phyloP scores from a whole-genome alignment of 2,888 invertebrate species.

The Pterostichus madidus region DNA sequence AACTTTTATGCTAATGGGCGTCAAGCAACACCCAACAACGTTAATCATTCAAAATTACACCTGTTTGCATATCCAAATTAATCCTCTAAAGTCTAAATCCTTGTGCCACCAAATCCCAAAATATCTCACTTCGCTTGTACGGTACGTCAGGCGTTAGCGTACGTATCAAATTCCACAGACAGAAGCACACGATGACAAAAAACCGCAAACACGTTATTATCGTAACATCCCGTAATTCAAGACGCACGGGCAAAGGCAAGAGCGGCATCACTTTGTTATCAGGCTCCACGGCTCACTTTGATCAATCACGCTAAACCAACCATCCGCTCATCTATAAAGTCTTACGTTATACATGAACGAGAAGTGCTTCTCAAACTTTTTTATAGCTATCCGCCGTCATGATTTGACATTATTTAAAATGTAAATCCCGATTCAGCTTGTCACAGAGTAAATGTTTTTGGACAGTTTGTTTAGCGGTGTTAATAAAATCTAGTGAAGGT shows the following conservation, averaged over 20 bases:
- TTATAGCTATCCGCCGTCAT: no score
- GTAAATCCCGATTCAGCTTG: no score
- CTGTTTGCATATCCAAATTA: constrained; percentile 25
- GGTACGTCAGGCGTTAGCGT: neutral
- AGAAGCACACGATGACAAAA: constrained; percentile 19
- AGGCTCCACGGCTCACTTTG: constrained; percentile 33
- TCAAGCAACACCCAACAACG: constrained; percentile 7
- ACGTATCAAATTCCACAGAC: constrained; percentile 13
- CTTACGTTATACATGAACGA: constrained; percentile 4
- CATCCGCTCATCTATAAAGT: constrained; percentile 25
- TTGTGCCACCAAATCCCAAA: neutral
- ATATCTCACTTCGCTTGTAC: neutral
- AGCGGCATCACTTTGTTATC: constrained; percentile 41
- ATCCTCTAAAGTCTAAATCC: constrained; percentile 34
- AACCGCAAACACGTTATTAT: constrained; percentile 49
- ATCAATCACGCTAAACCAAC: constrained; percentile 45
- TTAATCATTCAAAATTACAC: constrained; percentile 42
- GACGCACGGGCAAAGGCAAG: constrained; percentile 8
- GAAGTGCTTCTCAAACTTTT: neutral
- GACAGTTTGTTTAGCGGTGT: no score
- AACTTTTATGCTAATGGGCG: neutral
- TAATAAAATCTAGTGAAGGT: no score
- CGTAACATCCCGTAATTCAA: constrained; percentile 48
- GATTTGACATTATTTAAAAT: no score
- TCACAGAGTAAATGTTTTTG: no score